Evolutionary conservation across 2,888 invertebrate genomes (phyloP).

Genomic region (Philopedon plagiatum): DNA sequence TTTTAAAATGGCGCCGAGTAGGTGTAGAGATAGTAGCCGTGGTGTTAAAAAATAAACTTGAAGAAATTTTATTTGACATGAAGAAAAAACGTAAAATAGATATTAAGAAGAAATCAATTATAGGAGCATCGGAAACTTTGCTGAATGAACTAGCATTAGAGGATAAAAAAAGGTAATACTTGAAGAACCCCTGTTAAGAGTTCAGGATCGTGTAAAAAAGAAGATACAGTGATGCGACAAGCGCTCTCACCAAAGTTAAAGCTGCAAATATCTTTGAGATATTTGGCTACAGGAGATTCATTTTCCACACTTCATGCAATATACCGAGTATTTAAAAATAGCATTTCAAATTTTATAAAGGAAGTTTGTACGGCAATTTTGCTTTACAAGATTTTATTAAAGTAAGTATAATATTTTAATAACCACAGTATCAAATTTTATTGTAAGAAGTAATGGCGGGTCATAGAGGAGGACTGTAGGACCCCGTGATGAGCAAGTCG

Average conservation of each 20-base stretch:
- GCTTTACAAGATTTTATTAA: conserved; percentile 50
- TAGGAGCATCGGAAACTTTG: conserved; percentile 55
- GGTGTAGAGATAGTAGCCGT: background rate
- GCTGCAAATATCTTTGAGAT: conserved; percentile 53
- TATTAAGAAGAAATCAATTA: conserved; percentile 54
- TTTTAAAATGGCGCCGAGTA: too few relatives aligned
- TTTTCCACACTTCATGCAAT: conserved; percentile 49
- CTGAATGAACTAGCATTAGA: conserved; percentile 55
- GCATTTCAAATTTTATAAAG: conserved; percentile 51
- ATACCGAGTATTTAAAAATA: conserved; percentile 50
- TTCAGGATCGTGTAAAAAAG: conserved; percentile 45
- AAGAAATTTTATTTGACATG: conserved; percentile 32
- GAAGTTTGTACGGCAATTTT: conserved; percentile 50
- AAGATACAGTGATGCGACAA: conserved; percentile 49
- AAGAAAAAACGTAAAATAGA: conserved; percentile 49
- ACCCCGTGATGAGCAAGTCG: too few relatives aligned
- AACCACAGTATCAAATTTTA: too few relatives aligned
- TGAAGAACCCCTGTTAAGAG: conserved; percentile 39
- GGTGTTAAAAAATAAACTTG: conserved; percentile 46
- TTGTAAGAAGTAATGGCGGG: too few relatives aligned
- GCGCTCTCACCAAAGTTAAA: conserved; percentile 52
- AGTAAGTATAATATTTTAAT: conserved; percentile 29
- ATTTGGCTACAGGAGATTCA: conserved; percentile 54
- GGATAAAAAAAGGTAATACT: conserved; percentile 52
- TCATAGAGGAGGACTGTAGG: too few relatives aligned